Conservation (phyloP, 2,797 vertebrate genomes). For the Heterohyrax brucei region DNA sequence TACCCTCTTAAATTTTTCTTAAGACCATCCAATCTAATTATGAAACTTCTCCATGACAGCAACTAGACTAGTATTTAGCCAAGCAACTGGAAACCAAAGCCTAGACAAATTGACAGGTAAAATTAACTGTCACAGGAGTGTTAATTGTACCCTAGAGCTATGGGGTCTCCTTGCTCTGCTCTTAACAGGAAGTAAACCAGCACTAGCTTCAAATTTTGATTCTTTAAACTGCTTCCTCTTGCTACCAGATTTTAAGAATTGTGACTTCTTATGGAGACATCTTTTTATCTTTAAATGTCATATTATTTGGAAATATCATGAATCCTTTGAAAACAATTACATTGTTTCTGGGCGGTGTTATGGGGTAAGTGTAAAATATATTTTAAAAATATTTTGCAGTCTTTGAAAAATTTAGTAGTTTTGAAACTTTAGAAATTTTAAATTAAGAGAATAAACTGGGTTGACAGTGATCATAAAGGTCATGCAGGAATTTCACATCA, state of each 20-base stretch:
- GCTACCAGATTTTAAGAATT: not conserved
- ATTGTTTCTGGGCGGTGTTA: not conserved
- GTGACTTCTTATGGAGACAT: not conserved
- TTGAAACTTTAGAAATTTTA: constrained; percentile 2
- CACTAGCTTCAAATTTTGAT: not conserved
- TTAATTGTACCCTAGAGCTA: not conserved
- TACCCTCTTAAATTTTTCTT: not conserved
- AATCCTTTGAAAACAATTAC: not conserved
- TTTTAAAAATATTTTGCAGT: not conserved
- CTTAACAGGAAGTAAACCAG: not conserved
- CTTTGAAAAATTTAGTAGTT: constrained; percentile 18
- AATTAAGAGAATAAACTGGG: not conserved
- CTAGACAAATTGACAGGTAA: no score
- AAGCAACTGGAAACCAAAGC: no score
- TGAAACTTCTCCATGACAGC: no score
- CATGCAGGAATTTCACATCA: not conserved
- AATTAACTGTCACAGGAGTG: no score
- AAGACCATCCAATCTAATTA: no score
- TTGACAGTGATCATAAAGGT: not conserved
- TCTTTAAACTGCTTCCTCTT: not conserved
- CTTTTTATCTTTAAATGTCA: not conserved
- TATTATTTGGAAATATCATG: not conserved
- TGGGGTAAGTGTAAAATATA: not conserved
- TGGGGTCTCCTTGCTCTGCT: not conserved
- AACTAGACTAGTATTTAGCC: no score